phyloP scores from a whole-genome alignment of 2,797 vertebrate genomes.

The Podarcis lilfordi region DNA sequence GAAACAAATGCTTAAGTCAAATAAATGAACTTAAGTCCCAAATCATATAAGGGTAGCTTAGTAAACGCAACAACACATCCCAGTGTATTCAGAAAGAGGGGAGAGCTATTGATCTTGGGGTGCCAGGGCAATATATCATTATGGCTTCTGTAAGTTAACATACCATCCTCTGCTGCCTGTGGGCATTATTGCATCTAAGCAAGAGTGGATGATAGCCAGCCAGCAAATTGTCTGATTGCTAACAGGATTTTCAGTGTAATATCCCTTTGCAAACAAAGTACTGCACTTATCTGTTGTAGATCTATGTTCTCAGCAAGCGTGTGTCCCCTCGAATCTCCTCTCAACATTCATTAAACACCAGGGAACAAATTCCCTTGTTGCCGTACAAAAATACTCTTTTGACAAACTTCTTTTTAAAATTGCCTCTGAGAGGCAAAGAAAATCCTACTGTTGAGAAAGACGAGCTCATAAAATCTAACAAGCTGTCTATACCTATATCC shows the following conservation, averaged over 20 bases:
- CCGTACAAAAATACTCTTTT: constrained; percentile 41
- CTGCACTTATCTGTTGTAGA: constrained; percentile 55
- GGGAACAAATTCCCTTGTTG: constrained; percentile 41
- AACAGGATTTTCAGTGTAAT: constrained; percentile 71
- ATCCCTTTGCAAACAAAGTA: constrained; percentile 70
- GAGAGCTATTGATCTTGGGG: neutral
- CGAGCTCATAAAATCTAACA: neutral
- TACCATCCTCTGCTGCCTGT: constrained; percentile 45
- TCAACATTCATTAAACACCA: constrained; percentile 56
- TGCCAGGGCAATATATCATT: neutral
- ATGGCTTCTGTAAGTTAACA: constrained; percentile 44
- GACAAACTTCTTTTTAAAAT: constrained; percentile 45
- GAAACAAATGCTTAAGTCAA: neutral
- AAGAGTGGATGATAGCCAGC: constrained; percentile 65
- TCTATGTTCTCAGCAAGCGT: neutral
- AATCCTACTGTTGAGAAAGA: constrained; percentile 35
- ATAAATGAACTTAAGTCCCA: neutral
- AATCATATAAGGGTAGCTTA: neutral
- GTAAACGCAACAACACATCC: neutral
- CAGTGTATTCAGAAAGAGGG: neutral
- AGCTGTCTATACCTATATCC: neutral
- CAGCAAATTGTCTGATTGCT: constrained; percentile 65
- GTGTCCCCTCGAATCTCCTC: constrained; percentile 11
- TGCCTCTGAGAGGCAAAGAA: constrained; percentile 36
- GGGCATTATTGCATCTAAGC: neutral